Conservation (phyloP, 2,888 invertebrate genomes). For the Scaeva pyrastri region DNA sequence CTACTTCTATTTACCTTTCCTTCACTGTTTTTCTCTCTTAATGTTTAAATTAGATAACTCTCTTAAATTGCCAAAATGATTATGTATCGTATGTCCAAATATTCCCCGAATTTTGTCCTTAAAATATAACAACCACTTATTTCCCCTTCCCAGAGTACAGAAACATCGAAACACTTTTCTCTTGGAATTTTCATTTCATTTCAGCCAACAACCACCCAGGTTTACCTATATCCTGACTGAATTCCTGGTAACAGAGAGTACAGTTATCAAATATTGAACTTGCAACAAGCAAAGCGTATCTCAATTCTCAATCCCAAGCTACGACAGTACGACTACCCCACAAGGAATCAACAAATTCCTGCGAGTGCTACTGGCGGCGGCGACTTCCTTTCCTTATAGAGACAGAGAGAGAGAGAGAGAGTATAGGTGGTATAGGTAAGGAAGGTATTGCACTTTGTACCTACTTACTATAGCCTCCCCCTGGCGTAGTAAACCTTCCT, state of each 20-base stretch:
- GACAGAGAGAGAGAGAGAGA: constrained; percentile 44
- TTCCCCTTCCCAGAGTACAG: constrained; percentile 29
- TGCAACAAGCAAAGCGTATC: constrained; percentile 7
- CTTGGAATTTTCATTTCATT: constrained; percentile 12
- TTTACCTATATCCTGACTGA: constrained; percentile 29
- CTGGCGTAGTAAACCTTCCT: background rate
- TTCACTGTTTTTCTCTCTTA: background rate
- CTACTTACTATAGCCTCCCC: constrained; percentile 5
- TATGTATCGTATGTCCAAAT: background rate
- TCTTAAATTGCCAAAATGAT: constrained; percentile 15
- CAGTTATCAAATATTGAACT: constrained; percentile 41
- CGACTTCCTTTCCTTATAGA: constrained; percentile 4
- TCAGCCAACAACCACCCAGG: too few relatives aligned
- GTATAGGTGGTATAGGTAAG: background rate
- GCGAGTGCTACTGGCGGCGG: background rate
- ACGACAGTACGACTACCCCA: constrained; percentile 48
- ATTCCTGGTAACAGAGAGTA: constrained; percentile 40
- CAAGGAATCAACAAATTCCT: constrained; percentile 52
- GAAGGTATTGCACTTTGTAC: constrained; percentile 32
- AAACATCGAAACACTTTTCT: constrained; percentile 6
- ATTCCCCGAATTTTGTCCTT: constrained; percentile 2
- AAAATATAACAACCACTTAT: background rate
- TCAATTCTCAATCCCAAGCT: too few relatives aligned
- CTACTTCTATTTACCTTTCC: too few relatives aligned
- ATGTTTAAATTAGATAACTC: background rate